phyloP scores from a whole-genome alignment of 2,113 vertebrate species.

The Calidris pygmaea region DNA sequence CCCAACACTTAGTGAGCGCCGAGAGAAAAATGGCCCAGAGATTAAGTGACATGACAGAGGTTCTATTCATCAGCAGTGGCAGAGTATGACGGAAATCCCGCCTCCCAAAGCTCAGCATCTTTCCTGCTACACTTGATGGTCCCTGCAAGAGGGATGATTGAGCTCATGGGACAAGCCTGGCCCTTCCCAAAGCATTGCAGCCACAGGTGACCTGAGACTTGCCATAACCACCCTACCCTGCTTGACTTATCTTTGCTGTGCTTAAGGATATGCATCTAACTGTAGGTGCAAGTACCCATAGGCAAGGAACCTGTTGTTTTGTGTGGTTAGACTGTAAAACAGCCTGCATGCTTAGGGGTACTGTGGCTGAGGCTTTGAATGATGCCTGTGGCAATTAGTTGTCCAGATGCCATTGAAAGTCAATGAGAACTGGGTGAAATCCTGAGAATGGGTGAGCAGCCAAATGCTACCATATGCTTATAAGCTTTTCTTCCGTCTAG shows the following conservation, averaged over 20 bases:
- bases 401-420: conserved; percentile 31
- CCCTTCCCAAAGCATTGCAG: neutral
- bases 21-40: neutral
- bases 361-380: neutral
- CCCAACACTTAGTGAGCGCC: neutral
- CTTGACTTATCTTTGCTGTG: neutral
- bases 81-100: neutral
- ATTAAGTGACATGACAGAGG: neutral
- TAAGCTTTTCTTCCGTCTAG: conserved; percentile 26
- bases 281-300: neutral
- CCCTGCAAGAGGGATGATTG: neutral
- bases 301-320: neutral
- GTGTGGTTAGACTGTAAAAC: neutral
- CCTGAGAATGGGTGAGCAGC: conserved; percentile 28
- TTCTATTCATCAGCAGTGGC: neutral
- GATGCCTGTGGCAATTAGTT: conserved; percentile 3
- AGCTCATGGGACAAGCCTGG: neutral
- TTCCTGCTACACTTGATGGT: neutral
- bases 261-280: neutral
- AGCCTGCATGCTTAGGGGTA: neutral
- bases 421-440: conserved; percentile 41
- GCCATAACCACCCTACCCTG: neutral
- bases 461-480: conserved; percentile 28
- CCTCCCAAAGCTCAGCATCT: neutral
- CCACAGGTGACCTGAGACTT: neutral